Evolutionary conservation across 2,113 vertebrate genomes (phyloP).

Genomic region (Platichthys flesus): DNA sequence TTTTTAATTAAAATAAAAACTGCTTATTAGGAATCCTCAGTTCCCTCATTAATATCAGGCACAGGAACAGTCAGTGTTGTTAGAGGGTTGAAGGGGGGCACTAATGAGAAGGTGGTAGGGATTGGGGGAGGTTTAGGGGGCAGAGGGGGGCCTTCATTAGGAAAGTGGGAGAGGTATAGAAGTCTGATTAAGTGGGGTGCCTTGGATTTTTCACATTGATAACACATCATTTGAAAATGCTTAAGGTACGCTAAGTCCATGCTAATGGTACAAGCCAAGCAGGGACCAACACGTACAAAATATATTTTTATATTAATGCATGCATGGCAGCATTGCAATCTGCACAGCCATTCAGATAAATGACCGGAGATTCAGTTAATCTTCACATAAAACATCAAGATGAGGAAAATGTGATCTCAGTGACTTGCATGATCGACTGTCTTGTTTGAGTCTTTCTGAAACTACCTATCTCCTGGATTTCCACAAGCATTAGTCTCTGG

Average conservation of each 20-base stretch:
- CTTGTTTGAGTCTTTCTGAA: neutral
- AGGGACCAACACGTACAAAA: neutral
- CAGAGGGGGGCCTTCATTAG: conserved; percentile 32
- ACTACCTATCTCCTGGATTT: neutral
- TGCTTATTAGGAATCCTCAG: conserved; percentile 83
- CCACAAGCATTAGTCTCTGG: neutral
- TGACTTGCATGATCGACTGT: neutral
- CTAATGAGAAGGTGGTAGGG: conserved; percentile 75
- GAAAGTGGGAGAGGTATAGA: conserved; percentile 31
- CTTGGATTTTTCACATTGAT: conserved; percentile 36
- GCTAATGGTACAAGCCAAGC: neutral
- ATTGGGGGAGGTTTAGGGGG: conserved; percentile 12
- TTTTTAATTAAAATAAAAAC: conserved; percentile 87
- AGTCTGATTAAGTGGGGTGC: neutral
- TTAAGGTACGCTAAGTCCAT: neutral
- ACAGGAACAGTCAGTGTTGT: conserved; percentile 74
- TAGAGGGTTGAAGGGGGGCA: conserved; percentile 72
- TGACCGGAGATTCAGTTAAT: neutral
- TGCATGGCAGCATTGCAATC: no score
- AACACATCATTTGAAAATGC: conserved; percentile 3
- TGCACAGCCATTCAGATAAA: neutral
- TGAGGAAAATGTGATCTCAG: neutral
- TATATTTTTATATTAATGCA: neutral
- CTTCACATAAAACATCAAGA: neutral
- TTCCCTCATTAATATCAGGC: conserved; percentile 81